Evolutionary conservation across 2,888 invertebrate species (phyloP).

Genomic region (Glaucopsyche alexis): DNA sequence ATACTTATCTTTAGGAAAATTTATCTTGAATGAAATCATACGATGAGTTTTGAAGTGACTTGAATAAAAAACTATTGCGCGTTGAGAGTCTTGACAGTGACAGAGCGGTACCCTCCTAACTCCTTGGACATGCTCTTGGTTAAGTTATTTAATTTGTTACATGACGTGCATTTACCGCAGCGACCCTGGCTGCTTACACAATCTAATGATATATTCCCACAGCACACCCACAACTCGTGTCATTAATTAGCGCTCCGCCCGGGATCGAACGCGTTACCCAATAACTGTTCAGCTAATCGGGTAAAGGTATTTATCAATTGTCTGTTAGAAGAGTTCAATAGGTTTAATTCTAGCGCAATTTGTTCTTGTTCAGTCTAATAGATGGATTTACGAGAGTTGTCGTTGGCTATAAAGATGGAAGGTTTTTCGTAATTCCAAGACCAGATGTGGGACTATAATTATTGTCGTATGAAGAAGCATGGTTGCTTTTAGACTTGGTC

Average conservation of each 20-base stretch:
- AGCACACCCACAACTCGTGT: slow-evolving; percentile 17
- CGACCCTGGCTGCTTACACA: slow-evolving; percentile 3
- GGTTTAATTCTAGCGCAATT: not conserved
- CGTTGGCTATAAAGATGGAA: not conserved
- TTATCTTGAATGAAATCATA: too few species aligned
- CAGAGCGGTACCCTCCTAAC: too few species aligned
- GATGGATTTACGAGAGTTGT: not conserved
- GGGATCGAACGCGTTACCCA: slow-evolving; percentile 14
- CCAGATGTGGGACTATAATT: not conserved
- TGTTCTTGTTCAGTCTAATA: not conserved
- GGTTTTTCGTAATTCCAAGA: not conserved
- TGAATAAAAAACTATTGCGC: too few species aligned
- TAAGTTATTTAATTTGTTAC: too few species aligned
- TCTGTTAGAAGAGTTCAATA: not conserved
- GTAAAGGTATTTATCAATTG: slow-evolving; percentile 1
- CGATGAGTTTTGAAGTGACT: too few species aligned
- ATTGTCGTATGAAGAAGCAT: too few species aligned
- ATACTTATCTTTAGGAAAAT: too few species aligned
- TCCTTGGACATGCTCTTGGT: too few species aligned
- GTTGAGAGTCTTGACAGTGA: too few species aligned
- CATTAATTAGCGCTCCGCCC: slow-evolving; percentile 22
- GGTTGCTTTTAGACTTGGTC: too few species aligned
- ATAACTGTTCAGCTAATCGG: not conserved
- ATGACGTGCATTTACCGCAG: not conserved
- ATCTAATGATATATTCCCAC: slow-evolving; percentile 21